phyloP scores from a whole-genome alignment of 2,797 vertebrate genomes.

The Rhabdophis nuchalis region DNA sequence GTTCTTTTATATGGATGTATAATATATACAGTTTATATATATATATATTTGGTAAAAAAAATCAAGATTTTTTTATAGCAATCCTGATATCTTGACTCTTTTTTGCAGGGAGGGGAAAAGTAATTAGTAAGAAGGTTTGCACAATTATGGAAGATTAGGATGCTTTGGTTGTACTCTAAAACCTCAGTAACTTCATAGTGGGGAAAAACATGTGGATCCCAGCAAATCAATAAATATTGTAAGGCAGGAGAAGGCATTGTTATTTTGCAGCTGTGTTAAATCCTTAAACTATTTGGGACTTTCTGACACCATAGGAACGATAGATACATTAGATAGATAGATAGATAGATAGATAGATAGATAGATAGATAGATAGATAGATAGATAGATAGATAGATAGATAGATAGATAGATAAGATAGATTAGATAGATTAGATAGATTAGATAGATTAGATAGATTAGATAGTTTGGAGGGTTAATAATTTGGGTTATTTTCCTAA shows the following conservation, averaged over 20 bases:
- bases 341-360: too few species aligned
- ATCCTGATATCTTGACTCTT: background rate
- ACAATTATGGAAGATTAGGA: background rate
- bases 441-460: too few species aligned
- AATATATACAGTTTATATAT: slow-evolving; percentile 7
- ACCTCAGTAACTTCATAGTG: background rate
- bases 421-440: too few species aligned
- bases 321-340: too few species aligned
- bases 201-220: background rate
- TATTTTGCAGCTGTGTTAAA: background rate
- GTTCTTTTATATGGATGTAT: slow-evolving; percentile 18
- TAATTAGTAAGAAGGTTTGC: background rate
- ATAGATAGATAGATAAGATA: too few species aligned
- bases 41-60: slow-evolving; percentile 23
- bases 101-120: background rate
- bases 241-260: background rate
- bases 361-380: too few species aligned
- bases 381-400: too few species aligned
- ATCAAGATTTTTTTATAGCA: background rate
- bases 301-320: too few species aligned
- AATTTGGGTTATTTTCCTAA: background rate
- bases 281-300: background rate
- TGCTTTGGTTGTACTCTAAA: background rate
- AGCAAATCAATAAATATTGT: background rate
- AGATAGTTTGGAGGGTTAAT: background rate